A percentile compares a stretch with the other conserved stretches of the same genome.
Conservation (phyloP, 2,797 vertebrate genomes). For the Chiropotes sagulatus region DNA sequence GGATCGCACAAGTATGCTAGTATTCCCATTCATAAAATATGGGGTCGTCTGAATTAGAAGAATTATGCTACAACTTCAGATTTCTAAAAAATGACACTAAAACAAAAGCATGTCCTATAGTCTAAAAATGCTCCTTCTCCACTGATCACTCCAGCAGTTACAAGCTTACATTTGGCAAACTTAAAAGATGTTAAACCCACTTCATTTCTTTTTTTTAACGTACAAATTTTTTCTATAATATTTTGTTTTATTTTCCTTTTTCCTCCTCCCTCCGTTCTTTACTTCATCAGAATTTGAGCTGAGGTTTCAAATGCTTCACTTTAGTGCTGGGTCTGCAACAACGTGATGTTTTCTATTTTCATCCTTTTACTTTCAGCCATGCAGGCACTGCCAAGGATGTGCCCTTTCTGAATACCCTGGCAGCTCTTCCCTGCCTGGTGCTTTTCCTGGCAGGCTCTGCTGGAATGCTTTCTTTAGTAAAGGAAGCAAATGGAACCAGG, state of each 20-base stretch:
- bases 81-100: neutral
- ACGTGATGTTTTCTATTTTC: conserved; percentile 16
- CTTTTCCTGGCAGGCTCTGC: conserved; percentile 21
- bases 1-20: neutral
- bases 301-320: neutral
- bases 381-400: conserved; percentile 21
- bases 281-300: conserved; percentile 8
- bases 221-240: neutral
- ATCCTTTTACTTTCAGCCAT: conserved; percentile 19
- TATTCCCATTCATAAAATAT: neutral
- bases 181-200: neutral
- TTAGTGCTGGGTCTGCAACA: conserved; percentile 41
- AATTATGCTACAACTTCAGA: neutral
- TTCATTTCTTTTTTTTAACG: neutral
- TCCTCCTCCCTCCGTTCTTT: neutral
- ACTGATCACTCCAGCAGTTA: neutral
- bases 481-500: neutral
- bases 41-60: neutral
- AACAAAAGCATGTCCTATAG: neutral
- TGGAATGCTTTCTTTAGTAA: neutral
- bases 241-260: neutral
- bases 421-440: neutral
- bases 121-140: neutral
- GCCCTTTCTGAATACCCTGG: conserved; percentile 46
- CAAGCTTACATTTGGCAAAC: neutral